Conservation (phyloP, 2,113 vertebrate species). For the Gopherus evgoodei region DNA sequence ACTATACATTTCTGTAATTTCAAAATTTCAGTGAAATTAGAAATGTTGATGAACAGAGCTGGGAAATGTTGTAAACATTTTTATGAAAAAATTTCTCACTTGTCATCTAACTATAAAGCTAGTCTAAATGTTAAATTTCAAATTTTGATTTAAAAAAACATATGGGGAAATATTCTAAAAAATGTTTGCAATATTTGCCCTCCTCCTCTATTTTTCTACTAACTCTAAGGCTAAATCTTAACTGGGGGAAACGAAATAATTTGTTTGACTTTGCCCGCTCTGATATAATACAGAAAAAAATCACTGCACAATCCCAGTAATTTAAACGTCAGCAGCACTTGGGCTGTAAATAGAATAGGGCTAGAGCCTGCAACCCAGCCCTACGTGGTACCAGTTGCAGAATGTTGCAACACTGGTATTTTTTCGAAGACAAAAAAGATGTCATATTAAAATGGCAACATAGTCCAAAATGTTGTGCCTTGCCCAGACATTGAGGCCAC, state of each 20-base stretch:
- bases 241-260: slow-evolving; percentile 7
- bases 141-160: neutral
- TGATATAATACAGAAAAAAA: slow-evolving; percentile 35
- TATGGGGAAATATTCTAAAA: neutral
- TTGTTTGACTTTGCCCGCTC: slow-evolving; percentile 31
- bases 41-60: neutral
- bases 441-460: neutral
- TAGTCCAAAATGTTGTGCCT: neutral
- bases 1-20: neutral
- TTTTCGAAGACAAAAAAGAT: slow-evolving; percentile 36
- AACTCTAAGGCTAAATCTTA: neutral
- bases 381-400: neutral
- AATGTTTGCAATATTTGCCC: neutral
- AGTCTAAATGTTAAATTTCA: neutral
- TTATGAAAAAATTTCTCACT: neutral
- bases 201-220: neutral
- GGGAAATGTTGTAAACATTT: neutral
- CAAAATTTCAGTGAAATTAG: neutral
- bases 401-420: neutral
- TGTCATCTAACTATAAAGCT: neutral
- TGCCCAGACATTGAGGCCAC: neutral
- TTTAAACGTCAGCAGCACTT: slow-evolving; percentile 6
- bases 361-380: neutral
- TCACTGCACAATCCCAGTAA: slow-evolving; percentile 24
- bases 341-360: neutral